Evolutionary conservation across 2,113 vertebrate species (phyloP), one percentile per base, ranked within the genome.

Genomic region (Anguilla rostrata): DNA sequence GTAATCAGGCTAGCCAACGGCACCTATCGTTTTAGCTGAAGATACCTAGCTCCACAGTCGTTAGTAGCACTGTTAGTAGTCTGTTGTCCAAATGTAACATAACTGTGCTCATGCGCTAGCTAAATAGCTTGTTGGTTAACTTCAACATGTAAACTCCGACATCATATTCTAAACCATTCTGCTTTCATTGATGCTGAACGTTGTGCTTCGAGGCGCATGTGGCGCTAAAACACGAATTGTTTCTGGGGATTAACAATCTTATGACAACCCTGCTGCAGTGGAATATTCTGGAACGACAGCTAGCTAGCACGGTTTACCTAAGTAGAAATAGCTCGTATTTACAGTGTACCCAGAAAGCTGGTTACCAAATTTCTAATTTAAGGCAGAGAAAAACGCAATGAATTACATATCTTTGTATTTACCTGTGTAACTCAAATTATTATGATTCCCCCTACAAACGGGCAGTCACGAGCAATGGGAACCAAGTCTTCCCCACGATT

Each of bases 261-360:
- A 20, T 71, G 20, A 22, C 26, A 75, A 34, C 71, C 71, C 3
- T 6, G n/a, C 26, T 66, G n/a, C 57, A 84, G 40, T 66, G 60
- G 83, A 84, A 84, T 84, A 84, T 84, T 84, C 83, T 84, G 63
- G 83, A 84, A 84, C 60, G 11, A 39, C 56, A 18, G 16, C 22
- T 39, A 20, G 16, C 41, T 3, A 34, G 8, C 12, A 66, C 12
- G 8, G n/a, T n/a, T 34, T 75, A 75, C 1, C 26, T 34, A 75
- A 75, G 5, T 75, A 75, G n/a, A 26, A 26, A 26, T 5, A 9
- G 26, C 20, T 71, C 63, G 26, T 75, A n/a, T 75, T 75, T 75
- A n/a, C n/a, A 75, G 9, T 29, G 11, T 34, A 34, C 1, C 9
- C n/a, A 75, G 71, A 22, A n/a, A 22, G 71, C 71, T 34, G n/a